Percentiles rank a stretch among this genome's conserved stretches.
Conservation (phyloP, 2,797 vertebrate species). For the Paedocypris micromegethes region DNA sequence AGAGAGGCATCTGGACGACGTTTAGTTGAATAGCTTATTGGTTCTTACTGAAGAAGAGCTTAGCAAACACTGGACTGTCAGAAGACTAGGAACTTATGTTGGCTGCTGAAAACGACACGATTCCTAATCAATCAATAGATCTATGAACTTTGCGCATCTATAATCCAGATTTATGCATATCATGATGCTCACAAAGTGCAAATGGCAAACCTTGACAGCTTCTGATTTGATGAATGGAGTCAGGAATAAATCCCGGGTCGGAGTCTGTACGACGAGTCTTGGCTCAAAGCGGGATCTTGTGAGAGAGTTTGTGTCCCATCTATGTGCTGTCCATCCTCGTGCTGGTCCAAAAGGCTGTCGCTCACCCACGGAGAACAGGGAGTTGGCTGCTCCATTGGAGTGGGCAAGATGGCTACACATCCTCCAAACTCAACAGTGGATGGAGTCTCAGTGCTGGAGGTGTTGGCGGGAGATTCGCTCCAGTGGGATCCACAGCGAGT, state of each 20-base stretch:
- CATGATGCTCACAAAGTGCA: too few species aligned
- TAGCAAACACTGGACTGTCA: neutral
- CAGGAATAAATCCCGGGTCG: slow-evolving; percentile 88
- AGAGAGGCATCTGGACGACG: slow-evolving; percentile 8
- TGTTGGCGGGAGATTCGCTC: slow-evolving; percentile 79
- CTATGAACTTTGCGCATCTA: neutral
- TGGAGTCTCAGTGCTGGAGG: slow-evolving; percentile 92
- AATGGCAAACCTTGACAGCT: neutral
- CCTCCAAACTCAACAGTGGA: slow-evolving; percentile 84
- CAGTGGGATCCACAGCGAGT: slow-evolving; percentile 81
- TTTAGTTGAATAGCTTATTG: slow-evolving; percentile 30
- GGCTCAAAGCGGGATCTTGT: slow-evolving; percentile 74
- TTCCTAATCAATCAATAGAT: neutral
- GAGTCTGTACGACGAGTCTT: slow-evolving; percentile 78
- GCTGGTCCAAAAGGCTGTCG: slow-evolving; percentile 81
- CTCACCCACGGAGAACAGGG: slow-evolving; percentile 72
- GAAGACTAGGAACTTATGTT: too few species aligned
- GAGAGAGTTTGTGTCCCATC: slow-evolving; percentile 87
- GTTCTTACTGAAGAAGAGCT: slow-evolving; percentile 14
- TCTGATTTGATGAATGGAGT: slow-evolving; percentile 35
- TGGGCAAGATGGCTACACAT: slow-evolving; percentile 74
- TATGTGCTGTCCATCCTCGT: slow-evolving; percentile 85
- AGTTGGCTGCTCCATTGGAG: slow-evolving; percentile 79
- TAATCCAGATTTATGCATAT: too few species aligned
- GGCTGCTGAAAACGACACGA: too few species aligned